phyloP scores from a whole-genome alignment of 2,888 invertebrate species.

The Tenthredo notha region DNA sequence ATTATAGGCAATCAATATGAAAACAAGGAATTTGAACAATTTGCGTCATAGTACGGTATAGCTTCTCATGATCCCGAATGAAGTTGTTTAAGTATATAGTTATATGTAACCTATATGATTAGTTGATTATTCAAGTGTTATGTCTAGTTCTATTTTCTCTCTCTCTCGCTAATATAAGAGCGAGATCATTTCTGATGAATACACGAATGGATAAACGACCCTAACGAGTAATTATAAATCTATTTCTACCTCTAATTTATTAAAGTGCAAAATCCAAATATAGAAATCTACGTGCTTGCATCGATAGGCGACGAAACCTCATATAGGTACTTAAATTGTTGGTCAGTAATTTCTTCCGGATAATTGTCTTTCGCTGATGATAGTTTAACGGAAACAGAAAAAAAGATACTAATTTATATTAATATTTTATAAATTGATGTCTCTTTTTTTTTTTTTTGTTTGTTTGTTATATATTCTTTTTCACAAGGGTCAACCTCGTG shows the following conservation, averaged over 20 bases:
- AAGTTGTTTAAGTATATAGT: neutral
- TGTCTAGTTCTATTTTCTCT: neutral
- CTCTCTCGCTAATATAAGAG: neutral
- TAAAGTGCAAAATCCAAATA: neutral
- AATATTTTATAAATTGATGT: neutral
- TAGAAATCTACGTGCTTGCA: neutral
- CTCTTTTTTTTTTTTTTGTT: neutral
- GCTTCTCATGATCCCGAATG: conserved; percentile 4
- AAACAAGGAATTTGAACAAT: neutral
- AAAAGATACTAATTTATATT: neutral
- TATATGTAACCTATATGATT: neutral
- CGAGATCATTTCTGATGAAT: neutral
- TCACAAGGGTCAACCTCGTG: neutral
- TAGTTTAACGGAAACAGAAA: neutral
- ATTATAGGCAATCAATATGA: neutral
- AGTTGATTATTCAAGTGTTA: neutral
- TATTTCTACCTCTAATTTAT: conserved; percentile 24
- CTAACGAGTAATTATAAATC: neutral
- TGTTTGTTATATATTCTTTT: neutral
- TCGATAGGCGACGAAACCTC: neutral
- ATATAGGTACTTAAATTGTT: neutral
- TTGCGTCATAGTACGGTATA: neutral
- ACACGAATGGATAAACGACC: neutral
- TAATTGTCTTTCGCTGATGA: neutral
- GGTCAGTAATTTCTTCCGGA: neutral